Evolutionary conservation across 2,888 invertebrate genomes (phyloP).

Genomic region (Drosophila pseudotakahashii): DNA sequence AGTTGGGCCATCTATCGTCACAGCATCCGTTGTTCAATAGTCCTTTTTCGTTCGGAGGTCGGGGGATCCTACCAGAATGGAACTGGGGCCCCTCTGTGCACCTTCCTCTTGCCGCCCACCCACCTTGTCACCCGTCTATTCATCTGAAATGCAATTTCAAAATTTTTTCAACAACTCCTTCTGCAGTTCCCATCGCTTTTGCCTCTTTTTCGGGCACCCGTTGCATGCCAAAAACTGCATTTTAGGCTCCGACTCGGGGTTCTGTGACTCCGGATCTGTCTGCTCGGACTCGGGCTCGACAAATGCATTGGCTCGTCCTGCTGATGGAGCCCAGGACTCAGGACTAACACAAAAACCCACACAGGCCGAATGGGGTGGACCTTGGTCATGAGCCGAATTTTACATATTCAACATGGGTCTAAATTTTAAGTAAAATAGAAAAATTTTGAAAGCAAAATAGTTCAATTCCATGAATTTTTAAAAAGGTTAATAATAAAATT

Average conservation of each 20-base stretch:
- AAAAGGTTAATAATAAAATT: no score
- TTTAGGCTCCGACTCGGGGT: conserved; percentile 61
- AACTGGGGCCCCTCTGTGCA: conserved; percentile 12
- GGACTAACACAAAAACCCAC: conserved; percentile 20
- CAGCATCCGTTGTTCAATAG: conserved; percentile 72
- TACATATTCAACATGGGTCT: background rate
- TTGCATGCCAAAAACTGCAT: conserved; percentile 75
- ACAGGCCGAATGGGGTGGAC: conserved; percentile 13
- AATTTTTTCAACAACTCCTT: conserved; percentile 71
- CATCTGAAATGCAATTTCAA: conserved; percentile 81
- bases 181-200: conserved; percentile 41
- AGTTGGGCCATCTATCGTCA: conserved; percentile 68
- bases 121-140: conserved; percentile 52
- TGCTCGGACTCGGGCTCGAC: conserved; percentile 47
- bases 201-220: conserved; percentile 5
- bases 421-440: no score
- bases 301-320: conserved; percentile 43
- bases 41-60: conserved; percentile 50
- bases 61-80: conserved; percentile 45
- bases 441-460: no score
- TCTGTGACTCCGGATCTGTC: conserved; percentile 21
- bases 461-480: no score
- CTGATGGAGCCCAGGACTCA: conserved; percentile 33
- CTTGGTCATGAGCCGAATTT: background rate
- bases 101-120: background rate